Evolutionary conservation across 2,113 vertebrate genomes (phyloP).

Genomic region (Paralichthys olivaceus): DNA sequence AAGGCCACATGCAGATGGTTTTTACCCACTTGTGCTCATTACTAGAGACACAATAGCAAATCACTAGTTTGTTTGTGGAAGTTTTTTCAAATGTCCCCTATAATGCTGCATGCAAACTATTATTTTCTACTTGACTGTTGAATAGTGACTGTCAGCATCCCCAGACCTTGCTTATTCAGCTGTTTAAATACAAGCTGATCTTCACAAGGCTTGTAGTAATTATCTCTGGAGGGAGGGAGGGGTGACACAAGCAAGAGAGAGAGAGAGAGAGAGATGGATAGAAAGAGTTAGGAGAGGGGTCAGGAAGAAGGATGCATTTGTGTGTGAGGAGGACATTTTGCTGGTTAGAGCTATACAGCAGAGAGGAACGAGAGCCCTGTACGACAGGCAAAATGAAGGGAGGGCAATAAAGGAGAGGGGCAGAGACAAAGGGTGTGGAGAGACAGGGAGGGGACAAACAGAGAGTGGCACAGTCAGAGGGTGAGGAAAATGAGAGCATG

Average conservation of each 20-base stretch:
- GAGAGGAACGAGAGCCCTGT: background rate
- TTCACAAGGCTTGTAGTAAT: slow-evolving; percentile 78
- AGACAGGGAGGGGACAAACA: background rate
- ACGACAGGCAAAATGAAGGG: background rate
- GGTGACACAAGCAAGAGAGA: slow-evolving; percentile 25
- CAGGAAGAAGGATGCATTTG: slow-evolving; percentile 37
- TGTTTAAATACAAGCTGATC: slow-evolving; percentile 81
- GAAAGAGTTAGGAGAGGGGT: slow-evolving; percentile 50
- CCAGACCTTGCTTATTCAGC: slow-evolving; percentile 74
- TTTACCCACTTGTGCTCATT: slow-evolving; percentile 4
- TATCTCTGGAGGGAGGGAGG: slow-evolving; percentile 59
- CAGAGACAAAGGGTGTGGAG: slow-evolving; percentile 9
- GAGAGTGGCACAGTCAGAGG: slow-evolving; percentile 2
- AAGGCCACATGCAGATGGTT: slow-evolving; percentile 15
- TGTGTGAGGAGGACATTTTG: slow-evolving; percentile 34
- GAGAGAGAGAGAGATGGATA: slow-evolving; percentile 49
- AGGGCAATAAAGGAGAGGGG: background rate
- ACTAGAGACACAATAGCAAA: slow-evolving; percentile 8
- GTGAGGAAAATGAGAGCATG: slow-evolving; percentile 16
- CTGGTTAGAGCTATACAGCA: slow-evolving; percentile 8
- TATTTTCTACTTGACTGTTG: slow-evolving; percentile 56
- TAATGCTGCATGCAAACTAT: slow-evolving; percentile 36
- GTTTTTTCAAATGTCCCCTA: slow-evolving; percentile 32
- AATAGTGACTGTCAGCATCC: slow-evolving; percentile 69
- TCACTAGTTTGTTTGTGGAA: background rate